phyloP scores from a whole-genome alignment of 1,140 invertebrate species.

The Diorhabda elongata region DNA sequence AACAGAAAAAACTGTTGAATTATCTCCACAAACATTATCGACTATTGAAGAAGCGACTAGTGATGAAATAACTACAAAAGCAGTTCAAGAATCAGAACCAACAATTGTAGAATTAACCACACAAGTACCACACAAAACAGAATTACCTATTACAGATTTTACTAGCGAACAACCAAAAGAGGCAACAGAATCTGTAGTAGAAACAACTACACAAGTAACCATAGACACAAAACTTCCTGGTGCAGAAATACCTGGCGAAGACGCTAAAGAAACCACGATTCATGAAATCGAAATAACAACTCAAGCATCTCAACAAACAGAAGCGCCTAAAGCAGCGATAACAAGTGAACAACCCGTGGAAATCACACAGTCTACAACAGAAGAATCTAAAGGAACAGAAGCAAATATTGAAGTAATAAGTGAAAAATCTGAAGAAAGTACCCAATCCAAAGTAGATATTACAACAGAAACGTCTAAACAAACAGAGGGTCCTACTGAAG shows the following conservation, averaged over 20 bases:
- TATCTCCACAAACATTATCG: slow-evolving; percentile 6
- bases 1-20: slow-evolving; percentile 10
- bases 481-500: not conserved
- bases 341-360: not conserved
- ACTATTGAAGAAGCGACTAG: slow-evolving; percentile 15
- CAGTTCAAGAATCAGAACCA: slow-evolving; percentile 13
- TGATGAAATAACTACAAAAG: slow-evolving; percentile 5
- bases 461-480: not conserved
- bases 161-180: slow-evolving; percentile 5
- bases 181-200: not conserved
- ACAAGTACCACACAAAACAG: not conserved
- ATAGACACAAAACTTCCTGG: too few species aligned
- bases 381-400: slow-evolving; percentile 13
- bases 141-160: not conserved
- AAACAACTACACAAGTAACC: not conserved
- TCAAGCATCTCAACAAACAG: slow-evolving; percentile 21
- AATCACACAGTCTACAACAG: not conserved
- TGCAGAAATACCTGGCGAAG: not conserved
- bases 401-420: not conserved
- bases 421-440: not conserved
- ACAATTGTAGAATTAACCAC: not conserved
- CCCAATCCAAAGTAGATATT: not conserved
- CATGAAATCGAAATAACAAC: slow-evolving; percentile 8
- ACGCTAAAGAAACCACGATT: not conserved
- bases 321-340: not conserved